Evolutionary conservation across 1,140 invertebrate species (phyloP).

Genomic region (Nixonia krombeini): DNA sequence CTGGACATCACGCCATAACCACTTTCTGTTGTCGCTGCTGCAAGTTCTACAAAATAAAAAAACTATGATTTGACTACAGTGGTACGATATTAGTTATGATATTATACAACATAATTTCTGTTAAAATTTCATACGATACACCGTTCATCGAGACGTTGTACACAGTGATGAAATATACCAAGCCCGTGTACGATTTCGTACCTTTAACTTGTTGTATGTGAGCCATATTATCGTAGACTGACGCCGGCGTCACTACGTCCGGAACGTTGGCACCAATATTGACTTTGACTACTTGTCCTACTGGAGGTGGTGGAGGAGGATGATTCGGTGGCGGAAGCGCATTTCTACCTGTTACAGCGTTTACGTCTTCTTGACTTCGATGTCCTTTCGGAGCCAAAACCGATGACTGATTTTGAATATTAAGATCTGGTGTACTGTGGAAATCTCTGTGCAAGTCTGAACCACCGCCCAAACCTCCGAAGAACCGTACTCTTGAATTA

Average conservation of each 20-base stretch:
- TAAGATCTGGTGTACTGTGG: slow-evolving; percentile 89
- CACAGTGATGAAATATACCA: too few species aligned
- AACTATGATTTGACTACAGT: not conserved
- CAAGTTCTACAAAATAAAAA: slow-evolving; percentile 56
- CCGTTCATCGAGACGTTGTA: too few species aligned
- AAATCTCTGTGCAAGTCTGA: slow-evolving; percentile 85
- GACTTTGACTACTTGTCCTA: slow-evolving; percentile 82
- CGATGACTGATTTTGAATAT: slow-evolving; percentile 67
- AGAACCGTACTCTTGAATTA: slow-evolving; percentile 72
- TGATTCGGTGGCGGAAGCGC: slow-evolving; percentile 78
- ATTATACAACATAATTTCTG: too few species aligned
- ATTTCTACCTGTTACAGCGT: slow-evolving; percentile 70
- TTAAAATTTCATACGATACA: too few species aligned
- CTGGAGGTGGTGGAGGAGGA: slow-evolving; percentile 80
- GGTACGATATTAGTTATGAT: not conserved
- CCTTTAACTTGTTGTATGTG: slow-evolving; percentile 71
- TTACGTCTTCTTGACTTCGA: slow-evolving; percentile 83
- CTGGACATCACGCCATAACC: slow-evolving; percentile 81
- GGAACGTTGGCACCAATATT: slow-evolving; percentile 70
- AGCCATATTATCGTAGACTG: slow-evolving; percentile 69
- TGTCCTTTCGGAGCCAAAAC: slow-evolving; percentile 74
- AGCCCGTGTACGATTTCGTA: too few species aligned
- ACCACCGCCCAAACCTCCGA: slow-evolving; percentile 70
- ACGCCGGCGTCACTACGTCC: slow-evolving; percentile 64
- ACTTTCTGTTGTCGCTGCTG: slow-evolving; percentile 61